phyloP scores from a whole-genome alignment of 2,113 vertebrate species.

The Lepisosteus osseus region DNA sequence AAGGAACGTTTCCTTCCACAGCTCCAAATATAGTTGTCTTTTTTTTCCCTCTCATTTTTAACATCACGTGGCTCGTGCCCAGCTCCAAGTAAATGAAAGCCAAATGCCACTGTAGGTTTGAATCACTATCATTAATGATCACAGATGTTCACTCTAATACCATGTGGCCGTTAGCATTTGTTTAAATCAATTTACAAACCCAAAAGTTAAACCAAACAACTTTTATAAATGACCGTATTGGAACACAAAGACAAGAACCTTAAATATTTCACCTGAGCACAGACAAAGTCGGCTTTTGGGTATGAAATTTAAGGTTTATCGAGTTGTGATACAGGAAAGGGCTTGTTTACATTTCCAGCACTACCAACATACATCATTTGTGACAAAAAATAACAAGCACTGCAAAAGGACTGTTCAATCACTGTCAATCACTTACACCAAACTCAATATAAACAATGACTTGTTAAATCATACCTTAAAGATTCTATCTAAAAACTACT shows the following conservation, averaged over 20 bases:
- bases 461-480: slow-evolving; percentile 39
- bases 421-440: slow-evolving; percentile 77
- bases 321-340: slow-evolving; percentile 68
- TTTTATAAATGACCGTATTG: slow-evolving; percentile 31
- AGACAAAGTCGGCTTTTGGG: slow-evolving; percentile 58
- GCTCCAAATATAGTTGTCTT: slow-evolving; percentile 4
- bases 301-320: slow-evolving; percentile 67
- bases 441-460: slow-evolving; percentile 74
- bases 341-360: slow-evolving; percentile 79
- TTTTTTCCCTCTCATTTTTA: slow-evolving; percentile 24
- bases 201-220: slow-evolving; percentile 24
- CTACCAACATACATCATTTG: slow-evolving; percentile 79
- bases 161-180: slow-evolving; percentile 47
- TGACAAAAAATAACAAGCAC: slow-evolving; percentile 78
- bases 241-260: slow-evolving; percentile 30
- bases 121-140: slow-evolving; percentile 35
- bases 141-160: slow-evolving; percentile 39
- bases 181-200: slow-evolving; percentile 49
- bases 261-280: slow-evolving; percentile 46
- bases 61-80: slow-evolving; percentile 30
- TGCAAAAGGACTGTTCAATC: slow-evolving; percentile 73
- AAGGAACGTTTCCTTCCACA: slow-evolving; percentile 32
- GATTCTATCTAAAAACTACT: slow-evolving; percentile 62
- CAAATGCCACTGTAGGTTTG: slow-evolving; percentile 47
- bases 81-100: slow-evolving; percentile 41